phyloP scores from a whole-genome alignment of 2,113 vertebrate species.

The Chroicocephalus ridibundus region DNA sequence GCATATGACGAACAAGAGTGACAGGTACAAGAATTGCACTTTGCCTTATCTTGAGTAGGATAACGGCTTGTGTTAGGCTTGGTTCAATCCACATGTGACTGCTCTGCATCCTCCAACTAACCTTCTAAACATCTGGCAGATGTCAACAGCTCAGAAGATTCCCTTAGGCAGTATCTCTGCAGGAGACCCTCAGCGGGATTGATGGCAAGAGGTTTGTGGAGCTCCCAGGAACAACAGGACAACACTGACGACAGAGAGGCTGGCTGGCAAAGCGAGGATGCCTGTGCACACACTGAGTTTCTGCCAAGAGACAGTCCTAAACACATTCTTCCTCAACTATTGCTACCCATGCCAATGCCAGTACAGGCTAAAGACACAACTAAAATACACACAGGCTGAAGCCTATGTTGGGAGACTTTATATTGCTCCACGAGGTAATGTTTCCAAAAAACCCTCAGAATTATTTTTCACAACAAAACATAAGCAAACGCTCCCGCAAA shows the following conservation, averaged over 20 bases:
- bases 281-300: background rate
- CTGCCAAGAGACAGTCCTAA: background rate
- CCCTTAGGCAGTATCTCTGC: background rate
- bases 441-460: background rate
- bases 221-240: background rate
- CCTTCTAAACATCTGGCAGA: background rate
- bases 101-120: background rate
- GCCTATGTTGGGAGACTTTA: background rate
- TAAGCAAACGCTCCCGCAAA: background rate
- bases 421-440: background rate
- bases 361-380: background rate
- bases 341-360: background rate
- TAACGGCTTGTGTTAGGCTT: background rate
- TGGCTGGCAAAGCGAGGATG: background rate
- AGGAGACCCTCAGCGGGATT: background rate
- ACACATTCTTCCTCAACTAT: background rate
- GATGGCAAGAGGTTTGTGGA: background rate
- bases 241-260: background rate
- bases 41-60: background rate
- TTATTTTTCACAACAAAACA: constrained; percentile 6
- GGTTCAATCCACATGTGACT: background rate
- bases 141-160: background rate
- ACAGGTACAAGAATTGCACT: background rate
- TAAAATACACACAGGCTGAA: background rate
- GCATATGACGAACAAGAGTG: background rate